Conservation (phyloP, 2,888 invertebrate genomes). For the Falcaria lacertinaria region DNA sequence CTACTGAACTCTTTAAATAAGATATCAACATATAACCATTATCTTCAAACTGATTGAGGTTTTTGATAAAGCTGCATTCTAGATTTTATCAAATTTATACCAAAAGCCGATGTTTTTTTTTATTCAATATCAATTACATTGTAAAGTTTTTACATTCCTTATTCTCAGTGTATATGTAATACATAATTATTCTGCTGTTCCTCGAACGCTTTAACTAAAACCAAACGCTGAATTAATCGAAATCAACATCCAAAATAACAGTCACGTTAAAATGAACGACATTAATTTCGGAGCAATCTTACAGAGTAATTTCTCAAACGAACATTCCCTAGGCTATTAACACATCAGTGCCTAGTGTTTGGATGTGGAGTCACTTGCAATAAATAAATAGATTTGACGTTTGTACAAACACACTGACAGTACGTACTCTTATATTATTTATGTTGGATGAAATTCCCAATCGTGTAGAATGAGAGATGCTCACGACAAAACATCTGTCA, state of each 20-base stretch:
- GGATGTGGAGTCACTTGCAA: conserved; percentile 32
- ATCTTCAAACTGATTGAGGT: too few species aligned
- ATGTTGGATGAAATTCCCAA: conserved; percentile 65
- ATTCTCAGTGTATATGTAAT: too few species aligned
- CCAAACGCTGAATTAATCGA: too few species aligned
- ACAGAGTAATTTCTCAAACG: conserved; percentile 27
- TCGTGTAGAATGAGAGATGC: conserved; percentile 68
- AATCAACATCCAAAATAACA: neutral
- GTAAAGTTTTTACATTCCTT: too few species aligned
- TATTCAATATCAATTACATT: too few species aligned
- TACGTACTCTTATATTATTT: conserved; percentile 45
- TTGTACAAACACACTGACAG: conserved; percentile 31
- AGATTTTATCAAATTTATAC: too few species aligned
- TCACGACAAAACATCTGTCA: conserved; percentile 62
- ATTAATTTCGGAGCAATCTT: neutral
- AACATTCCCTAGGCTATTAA: conserved; percentile 26
- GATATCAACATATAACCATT: too few species aligned
- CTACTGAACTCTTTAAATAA: too few species aligned
- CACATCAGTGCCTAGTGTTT: conserved; percentile 36
- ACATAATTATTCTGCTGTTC: too few species aligned
- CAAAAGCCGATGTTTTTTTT: too few species aligned
- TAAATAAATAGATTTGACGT: conserved; percentile 16
- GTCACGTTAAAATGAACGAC: neutral
- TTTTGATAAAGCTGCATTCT: too few species aligned
- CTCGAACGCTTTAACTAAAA: too few species aligned